phyloP scores from a whole-genome alignment of 2,888 invertebrate species.

The Folsomia manolachei region DNA sequence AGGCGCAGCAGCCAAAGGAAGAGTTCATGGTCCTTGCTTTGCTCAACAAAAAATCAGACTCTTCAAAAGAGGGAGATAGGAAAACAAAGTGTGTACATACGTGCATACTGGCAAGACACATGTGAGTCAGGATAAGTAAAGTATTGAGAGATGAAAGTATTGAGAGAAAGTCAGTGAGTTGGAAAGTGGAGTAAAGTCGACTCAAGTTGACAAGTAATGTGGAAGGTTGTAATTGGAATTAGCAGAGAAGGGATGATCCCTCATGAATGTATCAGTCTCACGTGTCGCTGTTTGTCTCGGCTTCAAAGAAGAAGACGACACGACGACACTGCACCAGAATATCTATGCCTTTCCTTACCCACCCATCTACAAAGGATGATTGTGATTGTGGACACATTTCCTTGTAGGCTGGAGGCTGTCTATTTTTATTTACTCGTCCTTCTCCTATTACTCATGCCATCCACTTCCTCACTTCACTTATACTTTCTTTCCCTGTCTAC shows the following conservation, averaged over 20 bases:
- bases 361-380: too few relatives aligned
- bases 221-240: neutral
- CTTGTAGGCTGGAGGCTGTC: neutral
- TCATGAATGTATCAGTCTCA: neutral
- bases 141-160: neutral
- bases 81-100: neutral
- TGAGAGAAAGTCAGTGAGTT: neutral
- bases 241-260: neutral
- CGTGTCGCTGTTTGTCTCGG: too few relatives aligned
- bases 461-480: neutral
- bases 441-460: neutral
- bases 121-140: too few relatives aligned
- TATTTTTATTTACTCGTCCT: neutral
- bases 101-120: too few relatives aligned
- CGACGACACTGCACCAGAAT: too few relatives aligned
- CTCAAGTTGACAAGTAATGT: neutral
- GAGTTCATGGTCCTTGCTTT: too few relatives aligned
- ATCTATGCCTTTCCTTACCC: too few relatives aligned
- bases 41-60: neutral
- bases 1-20: too few relatives aligned
- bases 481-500: neutral
- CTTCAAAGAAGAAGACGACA: too few relatives aligned
- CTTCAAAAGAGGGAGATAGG: neutral
- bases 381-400: neutral
- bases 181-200: too few relatives aligned